phyloP scores from a whole-genome alignment of 23 tunicate genomes.

The Phallusia fumigata region DNA sequence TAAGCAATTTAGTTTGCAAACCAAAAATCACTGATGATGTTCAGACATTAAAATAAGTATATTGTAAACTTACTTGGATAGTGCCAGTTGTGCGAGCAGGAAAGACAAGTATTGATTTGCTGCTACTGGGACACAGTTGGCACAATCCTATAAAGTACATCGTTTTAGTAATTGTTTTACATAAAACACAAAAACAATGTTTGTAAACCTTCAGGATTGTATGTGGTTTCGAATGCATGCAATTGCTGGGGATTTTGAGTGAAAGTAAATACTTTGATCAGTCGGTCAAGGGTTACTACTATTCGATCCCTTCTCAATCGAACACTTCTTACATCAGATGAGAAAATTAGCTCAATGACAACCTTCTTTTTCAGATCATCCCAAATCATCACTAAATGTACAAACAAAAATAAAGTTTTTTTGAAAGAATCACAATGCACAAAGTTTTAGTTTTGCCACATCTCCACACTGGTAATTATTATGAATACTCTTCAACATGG shows the following conservation, averaged over 20 bases:
- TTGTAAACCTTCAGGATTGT: conserved; percentile 46
- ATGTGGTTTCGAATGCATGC: conserved; percentile 79
- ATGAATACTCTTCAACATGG: too few relatives aligned
- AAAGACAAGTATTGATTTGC: conserved; percentile 64
- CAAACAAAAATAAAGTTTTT: too few relatives aligned
- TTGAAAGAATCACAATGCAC: too few relatives aligned
- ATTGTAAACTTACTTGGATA: conserved; percentile 37
- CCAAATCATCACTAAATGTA: conserved; percentile 75
- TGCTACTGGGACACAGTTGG: conserved; percentile 92
- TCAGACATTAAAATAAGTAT: too few relatives aligned
- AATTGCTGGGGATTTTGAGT: conserved; percentile 85
- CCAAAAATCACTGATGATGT: too few relatives aligned
- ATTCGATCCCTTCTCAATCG: conserved; percentile 86
- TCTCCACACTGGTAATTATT: too few relatives aligned
- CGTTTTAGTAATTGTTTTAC: background rate
- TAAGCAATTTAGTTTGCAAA: too few relatives aligned
- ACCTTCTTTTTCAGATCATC: conserved; percentile 87
- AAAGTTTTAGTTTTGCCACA: too few relatives aligned
- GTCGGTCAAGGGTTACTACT: conserved; percentile 77
- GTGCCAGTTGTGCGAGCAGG: conserved; percentile 67
- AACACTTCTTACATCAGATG: conserved; percentile 87
- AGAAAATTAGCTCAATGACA: conserved; percentile 74
- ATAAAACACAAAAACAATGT: background rate
- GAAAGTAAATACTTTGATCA: conserved; percentile 94
- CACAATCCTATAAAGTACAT: conserved; percentile 49